Conservation (phyloP, 2,888 invertebrate genomes). For the Serripes groenlandicus region DNA sequence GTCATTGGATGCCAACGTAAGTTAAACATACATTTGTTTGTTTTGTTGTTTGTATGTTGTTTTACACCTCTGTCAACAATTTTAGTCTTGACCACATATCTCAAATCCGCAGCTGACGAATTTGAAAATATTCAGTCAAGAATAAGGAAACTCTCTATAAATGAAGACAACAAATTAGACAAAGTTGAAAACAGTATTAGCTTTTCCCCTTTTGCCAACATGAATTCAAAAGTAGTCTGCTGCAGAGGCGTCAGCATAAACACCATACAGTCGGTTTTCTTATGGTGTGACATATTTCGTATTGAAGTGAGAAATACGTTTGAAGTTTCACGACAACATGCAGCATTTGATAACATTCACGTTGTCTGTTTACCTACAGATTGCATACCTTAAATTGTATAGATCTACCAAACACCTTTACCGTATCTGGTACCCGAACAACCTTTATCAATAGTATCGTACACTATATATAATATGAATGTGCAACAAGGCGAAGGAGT, state of each 20-base stretch:
- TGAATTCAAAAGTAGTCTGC: background rate
- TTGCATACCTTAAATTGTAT: too few species aligned
- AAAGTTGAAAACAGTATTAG: background rate
- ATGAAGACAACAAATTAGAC: background rate
- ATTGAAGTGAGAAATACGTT: background rate
- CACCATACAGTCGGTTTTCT: too few species aligned
- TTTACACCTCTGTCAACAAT: background rate
- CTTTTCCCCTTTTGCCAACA: background rate
- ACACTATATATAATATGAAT: too few species aligned
- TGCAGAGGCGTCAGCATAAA: background rate
- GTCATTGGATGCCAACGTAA: slow-evolving; percentile 88
- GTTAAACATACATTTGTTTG: too few species aligned
- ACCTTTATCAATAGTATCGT: too few species aligned
- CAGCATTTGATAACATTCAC: background rate
- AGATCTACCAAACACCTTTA: too few species aligned
- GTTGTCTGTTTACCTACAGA: background rate
- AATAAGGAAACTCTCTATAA: background rate
- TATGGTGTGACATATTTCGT: background rate
- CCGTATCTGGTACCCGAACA: too few species aligned
- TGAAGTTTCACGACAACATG: background rate
- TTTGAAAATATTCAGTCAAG: background rate
- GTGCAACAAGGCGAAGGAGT: too few species aligned
- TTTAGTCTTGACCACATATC: background rate
- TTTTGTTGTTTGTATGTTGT: too few species aligned
- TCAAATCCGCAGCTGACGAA: background rate